Conservation (phyloP, 1,140 invertebrate genomes). For the Lordiphosa stackelbergi region DNA sequence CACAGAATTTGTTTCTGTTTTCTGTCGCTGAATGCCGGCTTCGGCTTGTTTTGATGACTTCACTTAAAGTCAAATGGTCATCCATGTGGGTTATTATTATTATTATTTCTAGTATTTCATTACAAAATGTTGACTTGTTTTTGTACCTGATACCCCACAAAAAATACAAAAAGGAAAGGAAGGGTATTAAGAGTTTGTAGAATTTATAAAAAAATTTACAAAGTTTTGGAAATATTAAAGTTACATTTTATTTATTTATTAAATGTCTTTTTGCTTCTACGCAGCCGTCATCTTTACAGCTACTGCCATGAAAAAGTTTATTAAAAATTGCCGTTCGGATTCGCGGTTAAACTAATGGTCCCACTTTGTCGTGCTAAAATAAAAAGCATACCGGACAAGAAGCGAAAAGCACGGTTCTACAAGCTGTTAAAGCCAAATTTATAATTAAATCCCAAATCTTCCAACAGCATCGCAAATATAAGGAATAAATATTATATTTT, state of each 20-base stretch:
- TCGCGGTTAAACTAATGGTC: too few species aligned
- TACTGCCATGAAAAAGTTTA: too few species aligned
- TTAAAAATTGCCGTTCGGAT: too few species aligned
- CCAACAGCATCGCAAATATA: neutral
- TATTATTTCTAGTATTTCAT: conserved; percentile 59
- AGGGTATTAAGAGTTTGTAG: neutral
- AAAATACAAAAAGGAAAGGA: neutral
- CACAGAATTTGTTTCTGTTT: conserved; percentile 56
- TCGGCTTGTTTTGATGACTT: conserved; percentile 67
- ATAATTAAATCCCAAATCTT: neutral
- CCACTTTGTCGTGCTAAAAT: too few species aligned
- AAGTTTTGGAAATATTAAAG: too few species aligned
- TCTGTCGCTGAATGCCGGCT: conserved; percentile 26
- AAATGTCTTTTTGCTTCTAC: too few species aligned
- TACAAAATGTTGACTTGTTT: conserved; percentile 44
- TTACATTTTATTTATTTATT: too few species aligned
- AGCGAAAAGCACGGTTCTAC: too few species aligned
- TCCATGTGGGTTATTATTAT: conserved; percentile 65
- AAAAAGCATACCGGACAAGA: too few species aligned
- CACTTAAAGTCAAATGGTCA: conserved; percentile 68
- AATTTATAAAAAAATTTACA: neutral
- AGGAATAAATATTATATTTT: too few species aligned
- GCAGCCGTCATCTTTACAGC: too few species aligned
- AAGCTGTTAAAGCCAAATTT: neutral
- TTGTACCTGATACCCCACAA: conserved; percentile 1